Base-by-base conservation (phyloP, 2,888 invertebrate species). In the Acronicta leporina region DNA sequence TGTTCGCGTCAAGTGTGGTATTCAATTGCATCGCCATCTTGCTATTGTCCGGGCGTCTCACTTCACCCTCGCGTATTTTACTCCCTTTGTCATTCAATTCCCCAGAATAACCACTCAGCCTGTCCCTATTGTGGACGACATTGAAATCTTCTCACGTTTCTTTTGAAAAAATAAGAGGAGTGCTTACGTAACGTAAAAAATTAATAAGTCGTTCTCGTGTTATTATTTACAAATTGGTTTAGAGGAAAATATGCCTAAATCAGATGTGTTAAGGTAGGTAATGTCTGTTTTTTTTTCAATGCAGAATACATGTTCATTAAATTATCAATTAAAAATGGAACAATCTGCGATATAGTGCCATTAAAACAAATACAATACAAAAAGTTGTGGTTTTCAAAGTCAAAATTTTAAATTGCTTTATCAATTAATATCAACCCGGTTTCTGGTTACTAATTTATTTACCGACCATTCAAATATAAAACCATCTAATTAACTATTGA, bases 61-160 rank as follows among this genome's bases (percentile, higher is more conserved):
- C 61, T 68, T 54, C 60, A 66, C 71, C 73, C 72, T 73, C 56
- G 71, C 55, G 65, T 73, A 76, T 82, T 83, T 82, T 77, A 77
- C 77, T 77, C 73, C 83, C 83, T 87, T 89, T 90, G 88, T 89
- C 63, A 81, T 85, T 82, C 83, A 87, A 87, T 89, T 85, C 81
- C 77, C 63, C 53, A 67, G 80, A 79, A 81, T 79, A 74, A 76
- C 73, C 77, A 75, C 77, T 81, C 71, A 70, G 72, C 61, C 63
- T 73, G 71, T 68, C 68, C 60, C 73, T 73, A 78, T 84, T 84
- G 83, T 83, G 68, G 57, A 67, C 50, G 54, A 55, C 60, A 69
- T 72, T 75, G 61, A 59, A 78, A 64, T 68, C 75, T 78, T 74
- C 73, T 69, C 70, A 68, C 77, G 76, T 76, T 78, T 75, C 49